phyloP scores from a whole-genome alignment of 1,140 invertebrate genomes.

The Hypothenemus hampei region DNA sequence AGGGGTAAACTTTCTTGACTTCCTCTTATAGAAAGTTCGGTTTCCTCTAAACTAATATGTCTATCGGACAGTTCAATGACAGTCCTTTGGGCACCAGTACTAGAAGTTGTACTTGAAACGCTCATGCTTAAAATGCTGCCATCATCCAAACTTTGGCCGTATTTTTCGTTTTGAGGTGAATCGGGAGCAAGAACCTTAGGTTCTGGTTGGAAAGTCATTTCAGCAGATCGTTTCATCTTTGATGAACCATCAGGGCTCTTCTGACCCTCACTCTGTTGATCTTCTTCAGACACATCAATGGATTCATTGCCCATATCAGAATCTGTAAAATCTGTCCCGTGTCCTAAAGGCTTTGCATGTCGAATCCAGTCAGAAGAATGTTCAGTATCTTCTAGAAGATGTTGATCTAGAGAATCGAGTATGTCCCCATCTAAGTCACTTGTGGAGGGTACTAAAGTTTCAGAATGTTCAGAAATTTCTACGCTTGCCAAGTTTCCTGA shows the following conservation, averaged over 20 bases:
- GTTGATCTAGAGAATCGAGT: constrained; percentile 44
- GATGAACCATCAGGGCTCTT: constrained; percentile 49
- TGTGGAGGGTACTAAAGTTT: constrained; percentile 78
- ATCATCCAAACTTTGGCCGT: constrained; percentile 54
- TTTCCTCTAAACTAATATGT: constrained; percentile 47
- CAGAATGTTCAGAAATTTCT: constrained; percentile 83
- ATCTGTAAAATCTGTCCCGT: constrained; percentile 36
- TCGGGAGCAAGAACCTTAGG: constrained; percentile 46
- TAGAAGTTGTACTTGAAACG: constrained; percentile 54
- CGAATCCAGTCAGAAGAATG: constrained; percentile 25
- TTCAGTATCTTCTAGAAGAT: constrained; percentile 31
- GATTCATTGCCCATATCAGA: constrained; percentile 34
- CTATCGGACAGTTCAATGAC: constrained; percentile 52
- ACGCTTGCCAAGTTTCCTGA: constrained; percentile 82
- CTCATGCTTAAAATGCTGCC: constrained; percentile 53
- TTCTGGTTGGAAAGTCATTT: constrained; percentile 83
- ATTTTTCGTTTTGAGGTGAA: constrained; percentile 46
- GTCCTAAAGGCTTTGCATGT: constrained; percentile 14
- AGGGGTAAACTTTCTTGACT: constrained; percentile 36
- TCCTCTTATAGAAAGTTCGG: constrained; percentile 26
- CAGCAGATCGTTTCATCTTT: constrained; percentile 81
- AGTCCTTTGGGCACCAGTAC: constrained; percentile 48
- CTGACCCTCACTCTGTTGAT: constrained; percentile 38
- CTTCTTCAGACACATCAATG: constrained; percentile 51
- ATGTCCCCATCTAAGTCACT: constrained; percentile 51